A percentile compares a stretch with the other conserved stretches of the same genome.
These are phyloP conservation scores for Chiloscyllium plagiosum DNA, from an alignment of 2,113 vertebrate species.

Conservation along the genomic window DNA sequence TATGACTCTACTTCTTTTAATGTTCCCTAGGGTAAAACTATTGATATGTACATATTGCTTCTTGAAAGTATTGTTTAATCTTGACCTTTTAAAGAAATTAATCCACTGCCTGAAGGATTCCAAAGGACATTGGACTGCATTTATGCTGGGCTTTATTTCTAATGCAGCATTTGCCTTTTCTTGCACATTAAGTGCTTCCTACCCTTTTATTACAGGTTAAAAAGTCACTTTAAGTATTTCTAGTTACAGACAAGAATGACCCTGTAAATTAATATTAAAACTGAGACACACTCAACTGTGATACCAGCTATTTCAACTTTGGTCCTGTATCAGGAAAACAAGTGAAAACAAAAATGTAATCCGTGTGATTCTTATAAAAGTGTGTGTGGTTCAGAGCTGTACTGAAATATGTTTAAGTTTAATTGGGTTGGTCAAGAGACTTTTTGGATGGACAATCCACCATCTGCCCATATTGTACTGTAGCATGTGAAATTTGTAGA, in stretches of 20 bases:
- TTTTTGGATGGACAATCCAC: constrained; percentile 63
- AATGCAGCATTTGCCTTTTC: constrained; percentile 7
- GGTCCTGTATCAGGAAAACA: constrained; percentile 76
- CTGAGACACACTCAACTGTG: constrained; percentile 74
- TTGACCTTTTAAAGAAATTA: not conserved
- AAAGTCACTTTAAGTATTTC: constrained; percentile 62
- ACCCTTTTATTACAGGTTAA: not conserved
- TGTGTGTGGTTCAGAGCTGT: constrained; percentile 67
- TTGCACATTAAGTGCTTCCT: not conserved
- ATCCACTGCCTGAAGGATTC: not conserved
- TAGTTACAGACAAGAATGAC: constrained; percentile 67
- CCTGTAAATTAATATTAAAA: constrained; percentile 74
- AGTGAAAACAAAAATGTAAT: constrained; percentile 51
- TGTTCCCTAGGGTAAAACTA: not conserved
- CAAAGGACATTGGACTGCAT: not conserved
- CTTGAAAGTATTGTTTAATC: not conserved
- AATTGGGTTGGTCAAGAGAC: constrained; percentile 48
- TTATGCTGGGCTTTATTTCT: not conserved
- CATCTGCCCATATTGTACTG: constrained; percentile 77
- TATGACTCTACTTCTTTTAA: constrained; percentile 2
- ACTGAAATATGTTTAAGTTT: constrained; percentile 71
- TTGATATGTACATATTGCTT: constrained; percentile 38
- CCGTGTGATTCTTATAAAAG: constrained; percentile 69
- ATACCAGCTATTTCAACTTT: constrained; percentile 70
- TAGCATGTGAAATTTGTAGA: constrained; percentile 97